phyloP scores from a whole-genome alignment of 2,888 invertebrate species.

The Corbicula japonica region DNA sequence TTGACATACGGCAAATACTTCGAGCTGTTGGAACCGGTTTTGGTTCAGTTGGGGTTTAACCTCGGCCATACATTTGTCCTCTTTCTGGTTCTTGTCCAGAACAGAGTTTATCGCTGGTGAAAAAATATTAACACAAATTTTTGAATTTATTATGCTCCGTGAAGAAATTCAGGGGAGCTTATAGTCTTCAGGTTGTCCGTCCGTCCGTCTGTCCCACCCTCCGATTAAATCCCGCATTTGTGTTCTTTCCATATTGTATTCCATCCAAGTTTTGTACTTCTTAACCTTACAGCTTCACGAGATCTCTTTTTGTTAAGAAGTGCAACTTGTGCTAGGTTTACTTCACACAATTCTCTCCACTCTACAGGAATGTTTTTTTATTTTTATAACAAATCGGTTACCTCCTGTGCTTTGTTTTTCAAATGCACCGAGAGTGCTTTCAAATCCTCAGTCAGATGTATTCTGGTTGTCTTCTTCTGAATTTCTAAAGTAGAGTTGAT shows the following conservation, averaged over 20 bases:
- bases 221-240: too few species aligned
- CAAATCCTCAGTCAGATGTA: slow-evolving; percentile 22
- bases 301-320: slow-evolving; percentile 35
- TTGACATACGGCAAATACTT: not conserved
- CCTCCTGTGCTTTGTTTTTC: slow-evolving; percentile 4
- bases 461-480: not conserved
- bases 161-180: too few species aligned
- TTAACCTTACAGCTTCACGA: slow-evolving; percentile 27
- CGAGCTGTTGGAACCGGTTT: not conserved
- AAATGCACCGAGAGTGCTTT: slow-evolving; percentile 7
- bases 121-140: slow-evolving; percentile 16
- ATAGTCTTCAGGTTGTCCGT: too few species aligned
- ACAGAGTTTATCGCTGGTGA: too few species aligned
- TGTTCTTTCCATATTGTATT: slow-evolving; percentile 2
- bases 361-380: not conserved
- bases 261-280: slow-evolving; percentile 22
- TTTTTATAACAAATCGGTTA: slow-evolving; percentile 1
- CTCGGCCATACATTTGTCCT: too few species aligned
- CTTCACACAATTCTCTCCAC: not conserved
- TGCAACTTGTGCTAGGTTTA: slow-evolving; percentile 30
- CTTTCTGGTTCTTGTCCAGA: too few species aligned
- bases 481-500: slow-evolving; percentile 13
- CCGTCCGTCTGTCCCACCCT: too few species aligned
- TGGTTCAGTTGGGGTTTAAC: slow-evolving; percentile 37
- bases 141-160: slow-evolving; percentile 24